These are phyloP conservation scores for Gymnosoma rotundatum DNA, from an alignment of 2,888 invertebrate genomes.

Conservation along the genomic window DNA sequence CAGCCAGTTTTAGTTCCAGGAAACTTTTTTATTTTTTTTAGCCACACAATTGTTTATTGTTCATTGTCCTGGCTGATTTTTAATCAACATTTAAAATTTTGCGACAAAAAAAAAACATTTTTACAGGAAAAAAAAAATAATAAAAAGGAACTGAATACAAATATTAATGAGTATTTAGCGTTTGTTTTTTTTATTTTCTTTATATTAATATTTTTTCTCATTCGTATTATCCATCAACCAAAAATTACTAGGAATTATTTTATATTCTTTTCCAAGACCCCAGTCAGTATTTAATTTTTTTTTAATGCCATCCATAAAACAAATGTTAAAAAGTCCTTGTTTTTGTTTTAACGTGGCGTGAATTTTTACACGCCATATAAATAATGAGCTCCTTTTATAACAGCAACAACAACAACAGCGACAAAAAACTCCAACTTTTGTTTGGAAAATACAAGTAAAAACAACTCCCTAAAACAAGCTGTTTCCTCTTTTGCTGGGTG, in stretches of 20 bases:
- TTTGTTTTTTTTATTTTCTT: slow-evolving; percentile 70
- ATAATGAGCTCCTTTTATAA: slow-evolving; percentile 66
- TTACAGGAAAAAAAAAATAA: slow-evolving; percentile 13
- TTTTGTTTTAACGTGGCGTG: slow-evolving; percentile 66
- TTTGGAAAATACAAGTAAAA: slow-evolving; percentile 21
- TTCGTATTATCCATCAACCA: slow-evolving; percentile 55
- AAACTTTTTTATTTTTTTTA: slow-evolving; percentile 43
- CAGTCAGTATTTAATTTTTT: not conserved
- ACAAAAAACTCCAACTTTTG: slow-evolving; percentile 42
- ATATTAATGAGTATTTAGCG: slow-evolving; percentile 79
- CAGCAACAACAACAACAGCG: not conserved
- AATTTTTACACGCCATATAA: slow-evolving; percentile 71
- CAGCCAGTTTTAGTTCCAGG: too few species aligned
- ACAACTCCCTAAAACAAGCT: slow-evolving; percentile 55
- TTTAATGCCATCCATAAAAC: slow-evolving; percentile 38
- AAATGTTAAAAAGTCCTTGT: slow-evolving; percentile 59
- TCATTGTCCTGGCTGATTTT: slow-evolving; percentile 66
- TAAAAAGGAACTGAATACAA: slow-evolving; percentile 66
- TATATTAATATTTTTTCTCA: slow-evolving; percentile 42
- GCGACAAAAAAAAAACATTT: slow-evolving; percentile 64
- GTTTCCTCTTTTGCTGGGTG: not conserved
- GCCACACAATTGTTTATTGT: slow-evolving; percentile 64
- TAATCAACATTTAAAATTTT: slow-evolving; percentile 68
- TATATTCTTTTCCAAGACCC: slow-evolving; percentile 3
- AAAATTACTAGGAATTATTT: slow-evolving; percentile 62